Evolutionary conservation across 2,888 invertebrate species (phyloP).

Genomic region (Lasius fuliginosus): DNA sequence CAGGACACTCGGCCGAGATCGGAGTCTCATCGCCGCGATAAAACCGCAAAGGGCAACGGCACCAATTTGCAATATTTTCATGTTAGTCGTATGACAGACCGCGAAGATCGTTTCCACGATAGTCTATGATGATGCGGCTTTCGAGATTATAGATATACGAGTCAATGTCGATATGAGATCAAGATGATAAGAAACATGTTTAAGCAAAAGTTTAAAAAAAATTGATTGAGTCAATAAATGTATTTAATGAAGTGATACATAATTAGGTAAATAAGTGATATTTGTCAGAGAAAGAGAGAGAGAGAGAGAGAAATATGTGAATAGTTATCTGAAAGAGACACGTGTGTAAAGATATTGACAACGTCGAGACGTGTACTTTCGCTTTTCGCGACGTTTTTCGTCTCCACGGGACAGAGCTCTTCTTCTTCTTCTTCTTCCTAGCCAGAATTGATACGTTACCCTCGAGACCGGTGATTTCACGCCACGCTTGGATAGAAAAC

Average conservation of each 20-base stretch:
- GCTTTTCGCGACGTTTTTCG: constrained; percentile 59
- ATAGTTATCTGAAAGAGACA: constrained; percentile 33
- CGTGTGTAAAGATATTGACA: constrained; percentile 70
- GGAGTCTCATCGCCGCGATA: constrained; percentile 60
- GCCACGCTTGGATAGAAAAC: constrained; percentile 59
- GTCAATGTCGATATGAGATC: not conserved
- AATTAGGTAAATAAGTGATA: not conserved
- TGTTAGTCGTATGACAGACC: constrained; percentile 73
- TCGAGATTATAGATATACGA: constrained; percentile 58
- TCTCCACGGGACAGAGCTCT: constrained; percentile 25
- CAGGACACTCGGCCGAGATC: constrained; percentile 15
- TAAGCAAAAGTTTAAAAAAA: not conserved
- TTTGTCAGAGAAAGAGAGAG: not conserved
- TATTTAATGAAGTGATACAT: not conserved
- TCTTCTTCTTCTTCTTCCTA: constrained; percentile 22
- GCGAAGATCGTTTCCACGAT: constrained; percentile 69
- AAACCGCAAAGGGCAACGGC: constrained; percentile 61
- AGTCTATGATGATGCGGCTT: constrained; percentile 58
- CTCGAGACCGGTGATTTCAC: constrained; percentile 59
- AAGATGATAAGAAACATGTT: not conserved
- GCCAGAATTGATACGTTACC: constrained; percentile 67
- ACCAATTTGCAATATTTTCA: constrained; percentile 82
- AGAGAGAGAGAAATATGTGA: constrained; percentile 7
- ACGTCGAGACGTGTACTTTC: constrained; percentile 70
- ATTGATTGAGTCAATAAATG: not conserved